Evolutionary conservation across 2,888 invertebrate species (phyloP), one percentile per base, ranked within the genome.

Genomic region (Microctonus brassicae): DNA sequence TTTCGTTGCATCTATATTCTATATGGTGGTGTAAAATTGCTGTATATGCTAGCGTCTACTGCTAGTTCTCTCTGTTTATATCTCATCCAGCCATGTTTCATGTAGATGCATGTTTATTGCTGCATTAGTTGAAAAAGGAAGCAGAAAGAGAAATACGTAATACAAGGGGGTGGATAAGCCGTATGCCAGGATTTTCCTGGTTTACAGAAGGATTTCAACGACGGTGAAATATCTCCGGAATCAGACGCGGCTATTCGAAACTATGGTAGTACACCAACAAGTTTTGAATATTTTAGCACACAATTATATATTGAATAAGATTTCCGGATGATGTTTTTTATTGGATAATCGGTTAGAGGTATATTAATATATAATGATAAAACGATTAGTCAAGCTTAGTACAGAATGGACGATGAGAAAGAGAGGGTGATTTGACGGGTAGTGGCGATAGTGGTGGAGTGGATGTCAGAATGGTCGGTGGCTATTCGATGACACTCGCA

Each of bases 351-450:
- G 47, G 17, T 33, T 17, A 33, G 29, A 17, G 22, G 83, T 82
- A 79, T 82, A 84, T 87, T 84, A 86, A 85, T 85, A 79, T 83
- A 80, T 83, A 84, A 86, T 84, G 85, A 82, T 80, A 77, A 81
- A 84, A 83, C 86, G 84, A 87, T 87, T 86, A 87, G 86, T 86
- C 85, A 85, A 80, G 77, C 76, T 75, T 74, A 75, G 71, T 69
- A 53, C 65, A 17, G 7, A 47, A n/a, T n/a, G 7, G 1, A n/a
- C 7, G 9, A 17, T 17, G 47, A 52, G 70, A 61, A 29, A 55
- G 26, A 62, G 24, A 42, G 13, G 7, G 24, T 42, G 11, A n/a
- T 24, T 26, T 20, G 7, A 22, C 22, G 42, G 24, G 24, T 39
- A 22, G 20, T 20, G 11, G 42, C n/a, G 62, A 22, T 36, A 11